A percentile compares a stretch with the other conserved stretches of the same genome.
phyloP scores from a whole-genome alignment of 92 coral and sea anemone species.

The Bergia puertoricense region DNA sequence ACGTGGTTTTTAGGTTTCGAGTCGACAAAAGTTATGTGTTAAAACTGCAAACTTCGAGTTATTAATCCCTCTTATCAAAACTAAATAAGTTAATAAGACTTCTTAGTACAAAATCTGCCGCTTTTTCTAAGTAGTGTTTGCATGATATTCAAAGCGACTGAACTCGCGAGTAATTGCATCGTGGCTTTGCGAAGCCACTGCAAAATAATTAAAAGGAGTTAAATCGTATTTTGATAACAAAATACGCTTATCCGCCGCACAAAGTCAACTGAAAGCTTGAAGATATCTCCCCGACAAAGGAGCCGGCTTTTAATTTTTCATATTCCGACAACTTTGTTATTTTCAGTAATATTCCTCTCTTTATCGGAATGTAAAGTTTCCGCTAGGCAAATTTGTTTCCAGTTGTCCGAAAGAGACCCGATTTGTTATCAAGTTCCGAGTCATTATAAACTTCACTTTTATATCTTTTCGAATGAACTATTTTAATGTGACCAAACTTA shows the following conservation, averaged over 20 bases:
- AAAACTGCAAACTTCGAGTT: conserved; percentile 8
- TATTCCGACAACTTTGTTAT: conserved; percentile 12
- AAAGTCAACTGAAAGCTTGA: not conserved
- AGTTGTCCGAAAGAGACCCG: not conserved
- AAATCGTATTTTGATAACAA: conserved; percentile 29
- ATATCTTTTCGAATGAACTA: not conserved
- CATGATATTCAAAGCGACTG: conserved; percentile 12
- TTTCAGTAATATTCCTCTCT: conserved; percentile 14
- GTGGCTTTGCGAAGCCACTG: not conserved
- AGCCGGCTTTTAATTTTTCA: conserved; percentile 26
- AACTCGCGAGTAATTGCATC: not conserved
- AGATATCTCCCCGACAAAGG: conserved; percentile 39
- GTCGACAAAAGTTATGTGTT: conserved; percentile 7
- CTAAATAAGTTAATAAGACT: not conserved
- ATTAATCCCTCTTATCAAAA: not conserved
- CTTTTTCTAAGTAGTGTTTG: conserved; percentile 9
- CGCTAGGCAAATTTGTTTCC: conserved; percentile 20
- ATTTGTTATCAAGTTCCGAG: not conserved
- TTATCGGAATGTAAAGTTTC: conserved; percentile 48
- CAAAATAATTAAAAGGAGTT: not conserved
- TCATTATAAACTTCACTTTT: not conserved
- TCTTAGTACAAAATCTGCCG: not conserved
- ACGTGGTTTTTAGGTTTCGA: not conserved
- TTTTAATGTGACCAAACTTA: not conserved
- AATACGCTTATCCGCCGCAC: conserved; percentile 13